Evolutionary conservation across 2,888 invertebrate species (phyloP), one percentile per base, ranked within the genome.

Genomic region (Acleris cristana): DNA sequence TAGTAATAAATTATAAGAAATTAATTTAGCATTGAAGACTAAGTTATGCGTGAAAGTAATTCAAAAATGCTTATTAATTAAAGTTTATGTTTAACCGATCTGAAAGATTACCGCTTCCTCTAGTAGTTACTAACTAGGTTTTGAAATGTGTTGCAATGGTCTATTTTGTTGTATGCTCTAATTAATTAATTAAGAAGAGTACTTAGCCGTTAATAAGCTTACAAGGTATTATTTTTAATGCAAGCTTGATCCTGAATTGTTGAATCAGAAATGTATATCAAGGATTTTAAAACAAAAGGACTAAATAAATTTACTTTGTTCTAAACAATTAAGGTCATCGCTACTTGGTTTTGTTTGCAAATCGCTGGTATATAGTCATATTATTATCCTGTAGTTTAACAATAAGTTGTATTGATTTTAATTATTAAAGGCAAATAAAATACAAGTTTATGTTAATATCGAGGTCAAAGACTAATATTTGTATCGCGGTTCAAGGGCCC

Each of bases 401-500:
- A 18, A 48, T 48, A 48, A 49, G 48, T 58, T 21, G 49, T 67
- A 67, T 14, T 26, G 54, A 49, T 63, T 63, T 26, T 48, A 19
- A 26, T n/a, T 58, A 49, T 63, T 48, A 57, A 63, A 53, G 53
- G 63, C 58, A 53, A 45, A 19, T 21, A 61, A 62, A 58, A 26
- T 56, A 65, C 58, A 40, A 54, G 62, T 55, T 60, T 54, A 65
- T 66, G 73, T 70, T 60, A 68, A 58, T 65, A 72, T 65, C 70
- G 70, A 72, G 76, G 74, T 60, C 72, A 68, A 69, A 69, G 54
- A 70, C 61, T 67, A 71, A 65, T 67, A 63, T 69, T 64, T 69
- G 60, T 45, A 73, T 73, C 69, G 68, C 72, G 65, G 69, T 71
- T 72, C 72, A 73, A 74, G 74, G 74, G 71, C 56, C 26, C 30